Percentiles rank a stretch among this genome's conserved stretches.
These are phyloP conservation scores for Tichodroma muraria DNA, from an alignment of 2,113 vertebrate species.

Conservation along the genomic window DNA sequence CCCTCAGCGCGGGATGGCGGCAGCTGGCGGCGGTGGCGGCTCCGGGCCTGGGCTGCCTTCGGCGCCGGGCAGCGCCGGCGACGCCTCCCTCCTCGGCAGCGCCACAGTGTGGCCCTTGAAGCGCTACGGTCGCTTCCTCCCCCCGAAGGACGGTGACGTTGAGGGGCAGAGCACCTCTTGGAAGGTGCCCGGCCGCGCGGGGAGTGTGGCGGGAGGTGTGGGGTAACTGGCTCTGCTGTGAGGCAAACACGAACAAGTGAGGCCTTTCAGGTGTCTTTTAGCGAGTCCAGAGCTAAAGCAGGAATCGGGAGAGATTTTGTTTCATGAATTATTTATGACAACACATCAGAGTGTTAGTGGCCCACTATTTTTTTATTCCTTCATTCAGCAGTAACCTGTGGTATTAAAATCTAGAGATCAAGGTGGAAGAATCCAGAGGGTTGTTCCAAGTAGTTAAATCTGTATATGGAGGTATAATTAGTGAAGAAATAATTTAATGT, in stretches of 20 bases:
- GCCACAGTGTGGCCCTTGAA: slow-evolving; percentile 71
- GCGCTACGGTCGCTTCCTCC: slow-evolving; percentile 76
- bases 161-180: slow-evolving; percentile 25
- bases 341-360: background rate
- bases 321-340: background rate
- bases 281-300: background rate
- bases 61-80: rapidly evolving
- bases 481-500: background rate
- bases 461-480: background rate
- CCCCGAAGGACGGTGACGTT: background rate
- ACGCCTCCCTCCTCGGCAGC: background rate
- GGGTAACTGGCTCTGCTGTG: background rate
- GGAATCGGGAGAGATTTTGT: background rate
- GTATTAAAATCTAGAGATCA: background rate
- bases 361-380: background rate
- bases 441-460: background rate
- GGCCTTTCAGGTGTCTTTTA: background rate
- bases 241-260: background rate
- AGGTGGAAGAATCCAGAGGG: background rate
- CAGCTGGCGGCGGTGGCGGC: rapidly evolving
- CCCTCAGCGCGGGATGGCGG: background rate
- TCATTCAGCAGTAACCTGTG: background rate
- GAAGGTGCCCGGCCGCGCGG: slow-evolving; percentile 67
- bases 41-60: no score
- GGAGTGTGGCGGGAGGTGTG: background rate